A percentile compares a stretch with the other conserved stretches of the same genome.
These are phyloP conservation scores for Linhomoeus sp. DNA, from an alignment of 2,888 invertebrate genomes.

Conservation along the genomic window DNA sequence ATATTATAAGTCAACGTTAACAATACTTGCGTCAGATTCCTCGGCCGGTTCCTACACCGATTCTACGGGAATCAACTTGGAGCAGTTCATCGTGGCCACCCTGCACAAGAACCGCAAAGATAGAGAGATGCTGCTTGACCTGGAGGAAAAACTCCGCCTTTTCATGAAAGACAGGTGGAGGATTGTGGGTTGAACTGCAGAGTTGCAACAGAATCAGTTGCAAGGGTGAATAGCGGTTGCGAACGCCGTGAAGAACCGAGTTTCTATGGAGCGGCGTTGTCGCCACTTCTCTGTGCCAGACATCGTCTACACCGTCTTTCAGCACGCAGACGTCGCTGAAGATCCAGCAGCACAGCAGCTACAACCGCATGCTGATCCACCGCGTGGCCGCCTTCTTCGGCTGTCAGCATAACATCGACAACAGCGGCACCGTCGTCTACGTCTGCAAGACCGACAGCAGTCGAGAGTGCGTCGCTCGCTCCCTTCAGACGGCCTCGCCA, in stretches of 20 bases:
- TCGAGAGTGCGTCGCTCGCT: constrained; percentile 36
- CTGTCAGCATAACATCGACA: constrained; percentile 77
- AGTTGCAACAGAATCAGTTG: too few species aligned
- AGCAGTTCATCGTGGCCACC: constrained; percentile 68
- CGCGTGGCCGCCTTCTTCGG: constrained; percentile 80
- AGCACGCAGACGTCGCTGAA: constrained; percentile 43
- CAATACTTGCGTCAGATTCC: too few species aligned
- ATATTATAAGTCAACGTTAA: too few species aligned
- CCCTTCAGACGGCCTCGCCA: background rate
- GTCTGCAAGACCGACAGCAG: constrained; percentile 52
- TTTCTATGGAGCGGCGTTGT: too few species aligned
- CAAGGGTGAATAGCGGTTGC: too few species aligned
- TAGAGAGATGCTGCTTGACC: constrained; percentile 56
- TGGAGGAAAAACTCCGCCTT: constrained; percentile 64
- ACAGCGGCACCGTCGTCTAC: constrained; percentile 49
- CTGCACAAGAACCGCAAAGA: constrained; percentile 75
- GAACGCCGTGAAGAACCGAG: too few species aligned
- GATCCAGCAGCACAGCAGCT: constrained; percentile 53
- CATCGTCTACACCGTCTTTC: too few species aligned
- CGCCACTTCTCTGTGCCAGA: too few species aligned
- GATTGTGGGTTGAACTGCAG: too few species aligned
- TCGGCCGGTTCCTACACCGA: constrained; percentile 36
- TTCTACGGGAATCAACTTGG: constrained; percentile 56
- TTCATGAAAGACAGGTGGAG: constrained; percentile 62
- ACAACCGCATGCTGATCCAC: constrained; percentile 86